Conservation (phyloP, 1,140 invertebrate genomes). For the Acyrthosiphon pisum region DNA sequence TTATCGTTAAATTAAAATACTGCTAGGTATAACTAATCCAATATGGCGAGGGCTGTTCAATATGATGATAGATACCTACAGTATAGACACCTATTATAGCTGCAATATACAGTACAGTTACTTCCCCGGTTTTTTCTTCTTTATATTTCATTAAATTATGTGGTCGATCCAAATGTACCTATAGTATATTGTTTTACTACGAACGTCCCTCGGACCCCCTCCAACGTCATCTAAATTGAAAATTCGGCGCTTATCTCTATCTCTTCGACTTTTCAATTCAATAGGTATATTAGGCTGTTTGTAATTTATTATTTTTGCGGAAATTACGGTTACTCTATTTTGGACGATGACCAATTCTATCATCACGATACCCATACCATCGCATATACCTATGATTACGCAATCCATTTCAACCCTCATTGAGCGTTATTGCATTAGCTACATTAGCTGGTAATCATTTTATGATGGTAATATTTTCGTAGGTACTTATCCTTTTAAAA, state of each 20-base stretch:
- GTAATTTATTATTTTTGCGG: background rate
- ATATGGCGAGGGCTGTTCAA: background rate
- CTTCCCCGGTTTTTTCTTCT: background rate
- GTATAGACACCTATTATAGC: too few relatives aligned
- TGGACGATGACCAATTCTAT: background rate
- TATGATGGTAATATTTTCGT: background rate
- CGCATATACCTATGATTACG: background rate
- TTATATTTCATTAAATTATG: background rate
- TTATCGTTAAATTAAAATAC: too few relatives aligned
- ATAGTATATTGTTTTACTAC: background rate
- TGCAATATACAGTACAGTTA: background rate
- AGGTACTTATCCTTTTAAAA: slow-evolving; percentile 9
- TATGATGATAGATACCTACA: background rate
- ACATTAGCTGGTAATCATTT: background rate
- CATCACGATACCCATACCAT: background rate
- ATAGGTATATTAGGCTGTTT: background rate
- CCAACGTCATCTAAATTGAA: background rate
- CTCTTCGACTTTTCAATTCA: background rate
- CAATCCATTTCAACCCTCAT: background rate
- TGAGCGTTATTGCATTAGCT: background rate
- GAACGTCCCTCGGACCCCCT: background rate
- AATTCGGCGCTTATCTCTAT: background rate
- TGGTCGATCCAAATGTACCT: background rate
- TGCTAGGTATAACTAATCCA: too few relatives aligned
- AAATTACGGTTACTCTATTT: background rate